phyloP scores from a whole-genome alignment of 2,888 invertebrate species.

The Scaptomyza polygonia region DNA sequence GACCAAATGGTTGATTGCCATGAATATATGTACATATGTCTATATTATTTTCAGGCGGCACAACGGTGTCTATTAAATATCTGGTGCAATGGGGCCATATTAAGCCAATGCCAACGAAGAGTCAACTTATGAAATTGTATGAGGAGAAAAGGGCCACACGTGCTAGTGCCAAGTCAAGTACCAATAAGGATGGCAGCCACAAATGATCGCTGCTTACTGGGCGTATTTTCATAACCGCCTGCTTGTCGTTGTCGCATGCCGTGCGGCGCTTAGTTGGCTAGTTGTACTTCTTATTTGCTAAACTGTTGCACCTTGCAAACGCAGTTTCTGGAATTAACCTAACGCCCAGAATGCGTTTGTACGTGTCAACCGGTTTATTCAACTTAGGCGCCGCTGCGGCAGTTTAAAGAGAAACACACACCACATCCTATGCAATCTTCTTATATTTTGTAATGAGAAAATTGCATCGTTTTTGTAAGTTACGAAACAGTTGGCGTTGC shows the following conservation, averaged over 20 bases:
- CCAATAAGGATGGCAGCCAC: conserved; percentile 51
- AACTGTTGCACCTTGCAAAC: conserved; percentile 42
- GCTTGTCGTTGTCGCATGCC: conserved; percentile 23
- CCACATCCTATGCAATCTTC: conserved; percentile 12
- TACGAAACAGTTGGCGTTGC: conserved; percentile 42
- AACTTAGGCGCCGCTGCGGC: conserved; percentile 12
- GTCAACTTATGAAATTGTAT: conserved; percentile 87
- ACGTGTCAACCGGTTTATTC: conserved; percentile 13
- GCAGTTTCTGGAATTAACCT: conserved; percentile 33
- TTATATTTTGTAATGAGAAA: conserved; percentile 37
- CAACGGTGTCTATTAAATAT: conserved; percentile 93
- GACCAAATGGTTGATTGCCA: not conserved
- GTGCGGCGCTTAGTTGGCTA: conserved; percentile 51
- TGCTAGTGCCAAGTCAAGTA: conserved; percentile 65
- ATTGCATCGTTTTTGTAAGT: conserved; percentile 46
- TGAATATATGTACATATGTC: not conserved
- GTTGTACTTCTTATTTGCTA: conserved; percentile 58
- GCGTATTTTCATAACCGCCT: conserved; percentile 25
- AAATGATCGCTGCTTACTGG: conserved; percentile 57
- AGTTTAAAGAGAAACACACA: conserved; percentile 5
- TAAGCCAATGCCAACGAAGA: conserved; percentile 91
- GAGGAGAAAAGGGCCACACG: conserved; percentile 85
- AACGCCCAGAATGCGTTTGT: conserved; percentile 34
- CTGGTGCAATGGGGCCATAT: conserved; percentile 92
- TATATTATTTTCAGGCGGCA: conserved; percentile 87